Base-by-base conservation (phyloP, 2,113 vertebrate species). In the Ornithorhynchus anatinus region DNA sequence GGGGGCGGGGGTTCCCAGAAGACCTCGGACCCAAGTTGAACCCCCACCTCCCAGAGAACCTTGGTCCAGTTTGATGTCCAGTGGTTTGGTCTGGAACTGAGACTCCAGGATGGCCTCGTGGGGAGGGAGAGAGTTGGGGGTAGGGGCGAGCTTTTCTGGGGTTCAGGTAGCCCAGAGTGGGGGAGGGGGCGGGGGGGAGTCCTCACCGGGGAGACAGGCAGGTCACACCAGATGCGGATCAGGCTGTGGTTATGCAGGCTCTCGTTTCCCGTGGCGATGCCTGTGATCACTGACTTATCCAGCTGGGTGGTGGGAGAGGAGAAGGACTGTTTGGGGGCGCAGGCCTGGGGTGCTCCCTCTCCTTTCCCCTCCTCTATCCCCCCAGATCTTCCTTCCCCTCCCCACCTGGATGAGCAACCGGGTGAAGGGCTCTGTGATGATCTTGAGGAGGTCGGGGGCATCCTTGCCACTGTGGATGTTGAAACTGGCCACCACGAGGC, bases 391-490 rank as follows among this genome's bases (percentile, higher is more conserved):
- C 10, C 10, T n/a, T n/a, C n/a, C n/a, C n/a, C 10, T 39, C 54
- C 12, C 37, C 5, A 11, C 15, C 25, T 42, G 15, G 22, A 5
- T 48, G 25, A 48, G 25, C 25, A 16, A 16, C 23, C 19, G 25
- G 8, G 97, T 97, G 89, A 99, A 89, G 35, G 96, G 97, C 38
- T 97, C 95, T 0, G 97, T 98, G 85, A 97, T 94, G 86, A 96
- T 94, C 85, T 95, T 96, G 23, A 98, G 93, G 53, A 97, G 81
- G 71, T 96, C 95, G 0, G 96, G 96, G 4, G 96, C 94, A 1
- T 97, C 95, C 4, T 88, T 91, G 51, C 95, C 95, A 0, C 92
- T 92, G 4, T 81, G 91, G 27, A 96, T 88, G 25, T 91, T 93
- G 82, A 97, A 94, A 83, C 89, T 92, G 72, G 89, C 85, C 52